phyloP scores from a whole-genome alignment of 2,888 invertebrate species.

The Griposia aprilina region DNA sequence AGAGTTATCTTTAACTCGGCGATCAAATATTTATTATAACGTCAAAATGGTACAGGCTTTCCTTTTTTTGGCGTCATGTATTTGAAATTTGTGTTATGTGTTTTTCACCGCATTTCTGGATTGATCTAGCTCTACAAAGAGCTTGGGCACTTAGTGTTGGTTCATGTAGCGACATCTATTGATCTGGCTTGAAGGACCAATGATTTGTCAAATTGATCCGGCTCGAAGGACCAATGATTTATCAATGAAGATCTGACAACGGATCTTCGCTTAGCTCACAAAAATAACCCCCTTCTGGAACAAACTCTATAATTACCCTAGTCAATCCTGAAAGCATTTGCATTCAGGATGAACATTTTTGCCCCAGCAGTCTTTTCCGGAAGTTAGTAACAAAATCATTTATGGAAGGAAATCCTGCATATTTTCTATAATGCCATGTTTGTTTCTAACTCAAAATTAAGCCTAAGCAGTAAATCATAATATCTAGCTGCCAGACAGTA shows the following conservation, averaged over 20 bases:
- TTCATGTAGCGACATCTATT: not conserved
- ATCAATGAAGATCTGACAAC: not conserved
- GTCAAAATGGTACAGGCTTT: conserved; percentile 60
- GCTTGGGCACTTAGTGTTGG: not conserved
- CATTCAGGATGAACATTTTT: not conserved
- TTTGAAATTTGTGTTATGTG: not conserved
- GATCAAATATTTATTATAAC: conserved; percentile 70
- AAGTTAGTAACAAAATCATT: not conserved
- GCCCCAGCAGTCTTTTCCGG: too few species aligned
- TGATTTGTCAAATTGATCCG: not conserved
- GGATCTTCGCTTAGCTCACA: not conserved
- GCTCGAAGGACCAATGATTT: not conserved
- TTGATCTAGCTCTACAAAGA: not conserved
- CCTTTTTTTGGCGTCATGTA: conserved; percentile 35
- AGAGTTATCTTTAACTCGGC: conserved; percentile 68
- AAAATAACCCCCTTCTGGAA: not conserved
- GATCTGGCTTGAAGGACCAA: not conserved
- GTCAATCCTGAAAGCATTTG: not conserved
- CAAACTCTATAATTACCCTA: not conserved
- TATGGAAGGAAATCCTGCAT: too few species aligned
- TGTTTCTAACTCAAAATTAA: conserved; percentile 11
- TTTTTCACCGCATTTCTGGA: not conserved
- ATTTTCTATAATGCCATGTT: conserved; percentile 10
- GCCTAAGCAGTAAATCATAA: conserved; percentile 14
- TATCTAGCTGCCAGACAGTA: conserved; percentile 36